Evolutionary conservation across 2,797 vertebrate genomes (phyloP), one percentile per base, ranked within the genome.

Genomic region (Peromyscus attwateri): DNA sequence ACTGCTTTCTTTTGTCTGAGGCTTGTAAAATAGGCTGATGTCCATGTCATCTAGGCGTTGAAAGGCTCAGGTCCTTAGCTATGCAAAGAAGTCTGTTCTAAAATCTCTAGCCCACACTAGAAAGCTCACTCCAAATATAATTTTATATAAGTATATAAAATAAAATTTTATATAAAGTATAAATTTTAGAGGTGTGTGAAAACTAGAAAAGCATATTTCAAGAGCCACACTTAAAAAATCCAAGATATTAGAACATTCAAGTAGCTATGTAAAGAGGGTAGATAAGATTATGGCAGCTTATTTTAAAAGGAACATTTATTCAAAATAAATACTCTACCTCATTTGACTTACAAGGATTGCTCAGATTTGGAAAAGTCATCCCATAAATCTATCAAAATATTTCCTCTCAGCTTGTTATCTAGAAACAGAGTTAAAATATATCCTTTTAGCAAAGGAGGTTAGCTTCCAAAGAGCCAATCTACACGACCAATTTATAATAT

Each of bases 61-160:
- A 81, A 4, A 80, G 80, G 70, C 34, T 85, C 27, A 19, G 60
- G 34, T 68, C 34, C 37, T 66, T 34, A 40, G 57, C 23, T 66
- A 31, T 76, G 73, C 62, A 29, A 76, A 83, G 17, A 81, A 40
- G 25, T 89, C 52, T 89, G 34, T 31, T 93, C 49, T 87, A 70
- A 87, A 87, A 75, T 92, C 29, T 55, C 49, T 83, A 8, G 49
- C 43, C 10, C 66, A 49, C 34, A 94, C 49, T 37, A 80, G 83
- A 94, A 92, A 96, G 80, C 31, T 91, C 19, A 94, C 6, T 92
- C 89, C 87, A 90, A 92, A 82, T 34, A 71, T 55, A 55, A 55
- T 55, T 55, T 55, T 55, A 55, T 55, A 13, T 55, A 55, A 55
- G 14, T 55, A 55, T 55, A 55, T 9, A 55, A 55, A 55, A 55